phyloP scores from a whole-genome alignment of 1,140 invertebrate species.

The Cataglyphis hispanica region DNA sequence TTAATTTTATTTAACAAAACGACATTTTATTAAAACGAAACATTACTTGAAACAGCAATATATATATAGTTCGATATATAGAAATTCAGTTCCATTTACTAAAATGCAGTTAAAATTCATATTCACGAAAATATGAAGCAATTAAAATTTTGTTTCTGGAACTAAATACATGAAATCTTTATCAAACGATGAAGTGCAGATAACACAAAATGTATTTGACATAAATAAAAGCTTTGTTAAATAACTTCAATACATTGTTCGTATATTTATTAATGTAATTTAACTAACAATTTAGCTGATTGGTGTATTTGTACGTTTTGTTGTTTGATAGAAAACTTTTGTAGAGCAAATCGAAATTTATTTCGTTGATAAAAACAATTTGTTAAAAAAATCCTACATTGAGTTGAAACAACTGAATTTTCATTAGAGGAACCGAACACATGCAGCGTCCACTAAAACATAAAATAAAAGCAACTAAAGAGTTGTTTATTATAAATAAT shows the following conservation, averaged over 20 bases:
- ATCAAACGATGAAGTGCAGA: no score
- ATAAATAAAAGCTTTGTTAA: neutral
- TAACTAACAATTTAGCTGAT: slow-evolving; percentile 4
- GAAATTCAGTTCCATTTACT: neutral
- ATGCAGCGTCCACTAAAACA: no score
- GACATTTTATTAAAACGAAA: neutral
- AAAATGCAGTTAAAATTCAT: neutral
- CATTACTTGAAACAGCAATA: neutral
- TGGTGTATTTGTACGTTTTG: neutral
- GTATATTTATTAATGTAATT: neutral
- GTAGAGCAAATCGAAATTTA: slow-evolving; percentile 23
- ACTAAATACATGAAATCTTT: no score
- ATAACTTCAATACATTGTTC: neutral
- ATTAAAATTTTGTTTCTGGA: neutral
- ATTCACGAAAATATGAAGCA: neutral
- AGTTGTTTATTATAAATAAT: no score
- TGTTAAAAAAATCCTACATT: neutral
- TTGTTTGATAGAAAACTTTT: neutral
- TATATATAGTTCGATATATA: neutral
- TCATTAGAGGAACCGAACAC: no score
- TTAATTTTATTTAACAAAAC: neutral
- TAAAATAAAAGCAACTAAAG: no score
- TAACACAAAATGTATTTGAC: slow-evolving; percentile 17
- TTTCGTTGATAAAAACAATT: slow-evolving; percentile 8
- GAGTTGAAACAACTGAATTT: no score